phyloP scores from a whole-genome alignment of 2,113 vertebrate genomes.

The Scartelaos histophorus region DNA sequence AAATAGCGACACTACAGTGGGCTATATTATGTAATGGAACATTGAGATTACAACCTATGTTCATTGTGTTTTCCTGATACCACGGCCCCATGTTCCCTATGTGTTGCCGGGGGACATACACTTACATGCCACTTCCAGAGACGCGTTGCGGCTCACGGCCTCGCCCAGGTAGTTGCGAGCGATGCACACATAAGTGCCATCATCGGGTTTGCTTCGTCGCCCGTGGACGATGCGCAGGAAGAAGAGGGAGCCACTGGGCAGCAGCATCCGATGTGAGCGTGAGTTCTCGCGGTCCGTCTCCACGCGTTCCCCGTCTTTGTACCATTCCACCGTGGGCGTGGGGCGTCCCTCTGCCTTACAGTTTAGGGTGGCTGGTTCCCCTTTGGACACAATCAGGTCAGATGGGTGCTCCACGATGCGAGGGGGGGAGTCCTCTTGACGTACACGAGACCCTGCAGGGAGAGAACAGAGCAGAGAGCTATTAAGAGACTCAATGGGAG shows the following conservation, averaged over 20 bases:
- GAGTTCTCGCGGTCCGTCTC: constrained; percentile 93
- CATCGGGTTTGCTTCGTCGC: constrained; percentile 90
- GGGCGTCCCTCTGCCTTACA: constrained; percentile 94
- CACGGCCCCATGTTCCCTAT: neutral
- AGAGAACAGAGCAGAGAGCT: neutral
- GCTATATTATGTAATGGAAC: neutral
- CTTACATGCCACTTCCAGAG: constrained; percentile 95
- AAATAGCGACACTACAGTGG: neutral
- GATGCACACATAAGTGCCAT: constrained; percentile 91
- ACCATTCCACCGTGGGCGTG: constrained; percentile 92
- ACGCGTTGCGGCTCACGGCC: constrained; percentile 91
- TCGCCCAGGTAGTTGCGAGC: constrained; percentile 95
- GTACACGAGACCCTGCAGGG: constrained; percentile 88
- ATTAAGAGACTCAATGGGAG: neutral
- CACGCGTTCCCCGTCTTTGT: constrained; percentile 93
- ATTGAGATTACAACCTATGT: constrained; percentile 33
- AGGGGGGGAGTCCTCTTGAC: constrained; percentile 94
- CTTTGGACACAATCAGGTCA: constrained; percentile 96
- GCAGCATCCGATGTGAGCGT: constrained; percentile 92
- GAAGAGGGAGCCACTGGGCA: constrained; percentile 94
- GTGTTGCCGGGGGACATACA: constrained; percentile 7
- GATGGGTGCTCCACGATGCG: constrained; percentile 96
- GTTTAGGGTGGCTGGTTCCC: constrained; percentile 94
- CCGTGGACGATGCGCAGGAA: constrained; percentile 94
- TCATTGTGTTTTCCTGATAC: constrained; percentile 6